Evolutionary conservation across 1,140 invertebrate species (phyloP).

Genomic region (Drosophila pectinifera): DNA sequence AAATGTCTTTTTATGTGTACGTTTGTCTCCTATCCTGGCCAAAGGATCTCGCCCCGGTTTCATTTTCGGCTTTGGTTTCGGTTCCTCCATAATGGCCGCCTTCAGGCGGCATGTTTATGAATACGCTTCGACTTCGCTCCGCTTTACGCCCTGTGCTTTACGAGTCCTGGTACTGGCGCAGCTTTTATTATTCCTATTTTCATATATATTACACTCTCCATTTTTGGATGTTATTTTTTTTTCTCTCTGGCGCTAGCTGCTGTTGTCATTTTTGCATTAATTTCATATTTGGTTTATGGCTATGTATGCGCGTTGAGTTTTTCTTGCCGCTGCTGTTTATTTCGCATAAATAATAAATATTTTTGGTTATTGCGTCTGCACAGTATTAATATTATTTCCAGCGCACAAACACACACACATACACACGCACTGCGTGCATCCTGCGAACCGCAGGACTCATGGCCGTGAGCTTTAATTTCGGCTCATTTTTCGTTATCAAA

Average conservation of each 20-base stretch:
- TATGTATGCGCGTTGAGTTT: constrained; percentile 44
- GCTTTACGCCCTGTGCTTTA: constrained; percentile 49
- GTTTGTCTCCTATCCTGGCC: constrained; percentile 41
- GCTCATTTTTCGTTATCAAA: constrained; percentile 83
- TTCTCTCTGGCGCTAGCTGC: constrained; percentile 44
- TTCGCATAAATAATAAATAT: constrained; percentile 83
- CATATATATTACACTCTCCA: constrained; percentile 47
- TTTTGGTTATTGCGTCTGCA: constrained; percentile 83
- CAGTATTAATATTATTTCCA: constrained; percentile 79
- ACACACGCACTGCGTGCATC: constrained; percentile 49
- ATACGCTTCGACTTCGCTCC: constrained; percentile 33
- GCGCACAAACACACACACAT: constrained; percentile 19
- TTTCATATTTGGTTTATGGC: constrained; percentile 74
- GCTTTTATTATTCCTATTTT: constrained; percentile 60
- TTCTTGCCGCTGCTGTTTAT: constrained; percentile 76
- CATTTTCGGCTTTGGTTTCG: constrained; percentile 48
- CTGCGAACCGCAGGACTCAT: constrained; percentile 57
- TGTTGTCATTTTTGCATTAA: constrained; percentile 83
- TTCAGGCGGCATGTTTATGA: constrained; percentile 50
- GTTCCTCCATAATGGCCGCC: constrained; percentile 42
- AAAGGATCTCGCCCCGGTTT: constrained; percentile 48
- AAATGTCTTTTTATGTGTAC: constrained; percentile 77
- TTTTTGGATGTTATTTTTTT: constrained; percentile 38
- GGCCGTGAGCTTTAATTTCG: constrained; percentile 80
- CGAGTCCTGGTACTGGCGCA: constrained; percentile 33